phyloP scores from a whole-genome alignment of 2,797 vertebrate genomes.

The Knipowitschia caucasica region DNA sequence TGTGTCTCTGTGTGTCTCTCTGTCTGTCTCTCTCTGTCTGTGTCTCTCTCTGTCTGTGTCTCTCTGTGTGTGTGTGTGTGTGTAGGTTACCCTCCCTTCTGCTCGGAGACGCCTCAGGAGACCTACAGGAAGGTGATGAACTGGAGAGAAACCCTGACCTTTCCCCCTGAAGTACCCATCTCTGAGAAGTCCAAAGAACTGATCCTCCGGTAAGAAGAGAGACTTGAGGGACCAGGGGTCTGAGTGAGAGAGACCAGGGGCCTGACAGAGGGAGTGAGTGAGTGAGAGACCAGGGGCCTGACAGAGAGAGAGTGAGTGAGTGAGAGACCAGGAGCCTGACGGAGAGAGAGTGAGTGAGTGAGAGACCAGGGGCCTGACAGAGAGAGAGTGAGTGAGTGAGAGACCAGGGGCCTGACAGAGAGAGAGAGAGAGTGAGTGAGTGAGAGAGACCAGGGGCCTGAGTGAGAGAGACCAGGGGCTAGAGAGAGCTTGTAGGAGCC shows the following conservation, averaged over 20 bases:
- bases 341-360: too few species aligned
- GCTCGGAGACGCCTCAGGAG: constrained; percentile 97
- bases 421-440: too few species aligned
- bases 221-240: neutral
- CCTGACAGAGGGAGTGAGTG: too few species aligned
- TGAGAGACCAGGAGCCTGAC: too few species aligned
- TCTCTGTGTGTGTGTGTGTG: neutral
- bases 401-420: too few species aligned
- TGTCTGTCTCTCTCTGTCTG: neutral
- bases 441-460: neutral
- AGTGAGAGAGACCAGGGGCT: too few species aligned
- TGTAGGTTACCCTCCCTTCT: constrained; percentile 96
- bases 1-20: neutral
- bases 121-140: constrained; percentile 99
- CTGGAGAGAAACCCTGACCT: constrained; percentile 94
- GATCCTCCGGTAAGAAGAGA: constrained; percentile 83
- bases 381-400: too few species aligned
- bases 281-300: too few species aligned
- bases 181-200: constrained; percentile 98
- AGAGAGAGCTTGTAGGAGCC: too few species aligned
- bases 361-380: too few species aligned
- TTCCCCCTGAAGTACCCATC: constrained; percentile 97
- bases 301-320: too few species aligned
- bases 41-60: constrained; percentile 14
- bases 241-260: too few species aligned